Percentiles rank a stretch among this genome's conserved stretches.
Conservation (phyloP, 2,797 vertebrate genomes). For the Parauchenoglanis ngamensis region DNA sequence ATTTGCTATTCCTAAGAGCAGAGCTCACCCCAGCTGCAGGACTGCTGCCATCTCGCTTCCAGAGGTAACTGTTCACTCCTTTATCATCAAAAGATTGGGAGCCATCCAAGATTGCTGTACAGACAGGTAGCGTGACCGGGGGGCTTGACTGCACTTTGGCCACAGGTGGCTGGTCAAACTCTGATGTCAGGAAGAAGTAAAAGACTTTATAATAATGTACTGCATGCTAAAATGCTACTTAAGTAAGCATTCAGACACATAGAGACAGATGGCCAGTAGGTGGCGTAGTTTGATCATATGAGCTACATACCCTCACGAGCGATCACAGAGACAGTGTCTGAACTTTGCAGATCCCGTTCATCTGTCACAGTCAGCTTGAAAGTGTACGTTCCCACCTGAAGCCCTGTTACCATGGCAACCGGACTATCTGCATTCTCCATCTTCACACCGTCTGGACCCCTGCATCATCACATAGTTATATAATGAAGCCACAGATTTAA, state of each 20-base stretch:
- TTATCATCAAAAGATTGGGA: conserved; percentile 92
- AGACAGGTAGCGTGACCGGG: conserved; percentile 81
- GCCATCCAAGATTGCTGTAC: conserved; percentile 86
- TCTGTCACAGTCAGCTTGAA: conserved; percentile 93
- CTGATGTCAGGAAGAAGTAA: conserved; percentile 66
- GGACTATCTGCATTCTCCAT: conserved; percentile 87
- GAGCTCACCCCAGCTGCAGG: conserved; percentile 93
- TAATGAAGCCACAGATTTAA: background rate
- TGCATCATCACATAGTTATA: conserved; percentile 58
- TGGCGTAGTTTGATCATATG: background rate
- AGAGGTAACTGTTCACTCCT: conserved; percentile 85
- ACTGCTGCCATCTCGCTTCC: conserved; percentile 89
- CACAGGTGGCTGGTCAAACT: conserved; percentile 86
- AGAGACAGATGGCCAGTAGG: background rate
- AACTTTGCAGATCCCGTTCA: conserved; percentile 87
- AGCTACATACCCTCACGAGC: conserved; percentile 85
- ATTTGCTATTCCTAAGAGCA: background rate
- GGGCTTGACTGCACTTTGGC: conserved; percentile 84
- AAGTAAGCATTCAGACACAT: background rate
- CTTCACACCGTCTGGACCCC: conserved; percentile 89
- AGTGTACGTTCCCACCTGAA: conserved; percentile 86
- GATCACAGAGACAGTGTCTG: conserved; percentile 87
- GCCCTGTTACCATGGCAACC: conserved; percentile 86
- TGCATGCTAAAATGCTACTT: background rate
- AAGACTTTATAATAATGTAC: background rate